Base-by-base conservation (phyloP, 2,888 invertebrate species). In the Apotomis betuletana region DNA sequence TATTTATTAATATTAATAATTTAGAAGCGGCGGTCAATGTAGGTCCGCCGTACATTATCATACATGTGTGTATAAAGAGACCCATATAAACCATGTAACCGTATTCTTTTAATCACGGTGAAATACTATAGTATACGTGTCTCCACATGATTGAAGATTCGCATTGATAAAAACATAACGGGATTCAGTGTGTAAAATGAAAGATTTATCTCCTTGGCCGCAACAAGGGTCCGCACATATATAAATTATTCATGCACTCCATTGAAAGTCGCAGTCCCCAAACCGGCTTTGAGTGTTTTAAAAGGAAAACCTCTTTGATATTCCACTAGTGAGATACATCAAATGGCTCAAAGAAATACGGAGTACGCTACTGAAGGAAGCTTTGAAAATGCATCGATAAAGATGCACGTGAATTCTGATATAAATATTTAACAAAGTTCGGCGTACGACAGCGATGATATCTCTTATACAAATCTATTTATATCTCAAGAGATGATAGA, bases 211-310 rank as follows among this genome's bases (percentile, higher is more conserved):
- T 84, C 75, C 76, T 76, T 73, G 74, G 76, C 77, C 79, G 74
- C 77, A 79, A 82, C 78, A 79, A 79, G 82, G 82, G 81, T 82
- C 80, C 72, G 76, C 79, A 74, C 78, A 73, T 75, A 82, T 78
- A 85, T 88, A 88, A 87, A 90, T 89, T 88, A 90, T 90, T 89
- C 88, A 87, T 86, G 85, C 82, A 82, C 81, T 85, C 83, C 80
- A 89, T 87, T 90, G 89, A 89, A 89, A 87, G 86, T 85, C 83
- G 77, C 70, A 76, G 84, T 82, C 83, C 79, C 83, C 80, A 79
- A 87, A 83, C 84, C 81, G 79, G 80, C 82, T 83, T 80, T 79
- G 82, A 85, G 84, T 88, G 83, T 89, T 90, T 88, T 87, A 83
- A 84, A 86, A 87, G 83, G 83, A 83, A 75, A 86, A 85, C 82